phyloP scores from a whole-genome alignment of 2,113 vertebrate genomes.

The Ictalurus furcatus region DNA sequence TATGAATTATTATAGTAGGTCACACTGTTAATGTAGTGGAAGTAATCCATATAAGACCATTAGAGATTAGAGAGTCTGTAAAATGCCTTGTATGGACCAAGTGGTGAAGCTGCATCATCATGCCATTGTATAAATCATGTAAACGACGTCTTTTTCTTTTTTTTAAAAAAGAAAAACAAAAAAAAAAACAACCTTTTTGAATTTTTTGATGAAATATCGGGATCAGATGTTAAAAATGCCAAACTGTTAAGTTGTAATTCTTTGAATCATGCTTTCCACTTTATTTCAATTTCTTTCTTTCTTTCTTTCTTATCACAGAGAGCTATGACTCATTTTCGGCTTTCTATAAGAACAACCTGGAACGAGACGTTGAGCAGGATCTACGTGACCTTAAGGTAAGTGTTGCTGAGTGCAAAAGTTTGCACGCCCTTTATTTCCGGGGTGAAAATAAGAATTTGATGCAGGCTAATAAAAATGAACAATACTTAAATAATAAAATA shows the following conservation, averaged over 20 bases:
- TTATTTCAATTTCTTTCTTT: not conserved
- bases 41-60: not conserved
- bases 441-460: not conserved
- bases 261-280: not conserved
- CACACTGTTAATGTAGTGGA: not conserved
- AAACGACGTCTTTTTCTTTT: not conserved
- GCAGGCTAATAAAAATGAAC: not conserved
- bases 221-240: not conserved
- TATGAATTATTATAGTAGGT: not conserved
- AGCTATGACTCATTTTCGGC: slow-evolving; percentile 73
- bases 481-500: too few species aligned
- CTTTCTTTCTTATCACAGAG: slow-evolving; percentile 68
- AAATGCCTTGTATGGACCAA: not conserved
- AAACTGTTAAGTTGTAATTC: not conserved
- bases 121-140: not conserved
- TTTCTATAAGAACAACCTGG: slow-evolving; percentile 75
- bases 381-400: slow-evolving; percentile 78
- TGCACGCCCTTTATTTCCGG: not conserved
- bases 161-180: too few species aligned
- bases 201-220: not conserved
- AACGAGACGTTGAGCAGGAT: slow-evolving; percentile 73
- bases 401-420: slow-evolving; percentile 1
- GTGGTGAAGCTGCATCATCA: not conserved
- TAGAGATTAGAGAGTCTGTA: not conserved
- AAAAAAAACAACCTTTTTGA: not conserved